Evolutionary conservation across 2,113 vertebrate genomes (phyloP).

Genomic region (Phodopus roborovskii): DNA sequence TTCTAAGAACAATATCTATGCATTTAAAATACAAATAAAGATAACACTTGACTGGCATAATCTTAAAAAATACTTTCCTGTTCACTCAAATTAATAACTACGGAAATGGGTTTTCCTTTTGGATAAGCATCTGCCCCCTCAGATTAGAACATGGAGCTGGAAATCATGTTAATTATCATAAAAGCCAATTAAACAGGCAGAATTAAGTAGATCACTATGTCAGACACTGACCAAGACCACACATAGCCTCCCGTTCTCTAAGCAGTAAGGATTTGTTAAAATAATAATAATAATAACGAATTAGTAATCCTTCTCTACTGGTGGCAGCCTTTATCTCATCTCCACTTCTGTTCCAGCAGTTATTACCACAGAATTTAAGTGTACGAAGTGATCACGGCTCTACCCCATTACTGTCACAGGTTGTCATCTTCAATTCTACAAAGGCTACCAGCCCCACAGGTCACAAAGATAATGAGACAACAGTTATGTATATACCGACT

Average conservation of each 20-base stretch:
- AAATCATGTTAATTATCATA: background rate
- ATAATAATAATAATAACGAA: slow-evolving; percentile 4
- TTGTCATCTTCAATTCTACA: slow-evolving; percentile 83
- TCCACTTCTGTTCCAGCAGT: slow-evolving; percentile 42
- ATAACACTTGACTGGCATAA: background rate
- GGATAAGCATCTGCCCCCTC: background rate
- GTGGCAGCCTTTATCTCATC: background rate
- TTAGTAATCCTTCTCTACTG: background rate
- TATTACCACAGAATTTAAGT: slow-evolving; percentile 66
- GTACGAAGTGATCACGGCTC: slow-evolving; percentile 74
- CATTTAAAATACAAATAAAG: slow-evolving; percentile 35
- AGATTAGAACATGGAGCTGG: background rate
- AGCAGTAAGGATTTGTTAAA: slow-evolving; percentile 9
- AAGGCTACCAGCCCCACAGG: slow-evolving; percentile 76
- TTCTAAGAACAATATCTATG: background rate
- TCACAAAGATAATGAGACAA: slow-evolving; percentile 84
- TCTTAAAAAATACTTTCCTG: slow-evolving; percentile 1
- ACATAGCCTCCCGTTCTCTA: background rate
- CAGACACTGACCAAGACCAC: background rate
- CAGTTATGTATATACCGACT: slow-evolving; percentile 84
- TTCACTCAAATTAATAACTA: background rate
- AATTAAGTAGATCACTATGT: background rate
- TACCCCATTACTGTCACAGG: slow-evolving; percentile 79
- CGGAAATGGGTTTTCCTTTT: background rate
- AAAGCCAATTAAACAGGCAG: background rate